Evolutionary conservation across 2,113 vertebrate species (phyloP), one percentile per base, ranked within the genome.

Genomic region (Salvelinus alpinus): DNA sequence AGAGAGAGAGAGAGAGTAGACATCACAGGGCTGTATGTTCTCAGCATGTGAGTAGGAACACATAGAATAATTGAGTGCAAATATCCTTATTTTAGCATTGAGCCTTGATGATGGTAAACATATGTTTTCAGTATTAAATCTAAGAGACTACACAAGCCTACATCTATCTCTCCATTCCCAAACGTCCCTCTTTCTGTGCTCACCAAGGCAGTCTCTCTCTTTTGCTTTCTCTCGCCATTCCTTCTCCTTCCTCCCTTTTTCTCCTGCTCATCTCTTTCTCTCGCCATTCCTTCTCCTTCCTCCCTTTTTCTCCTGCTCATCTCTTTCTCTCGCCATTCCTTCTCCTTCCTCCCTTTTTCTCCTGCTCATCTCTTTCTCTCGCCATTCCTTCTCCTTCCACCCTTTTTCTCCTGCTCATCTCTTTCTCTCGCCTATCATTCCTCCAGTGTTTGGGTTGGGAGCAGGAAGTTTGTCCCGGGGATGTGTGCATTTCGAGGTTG

Each of bases 51-150:
- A 54, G 16, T 59, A 73, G 57, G 66, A 70, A 22, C 71, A 76
- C 48, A 81, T 66, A 79, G 66, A 72, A 78, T 85, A 85, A 85
- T 82, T 86, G 77, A 12, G 22, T 47, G 16, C 64, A 76, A 78
- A 73, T 68, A 69, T 76, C 76, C 73, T 70, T 78, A 31, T 64
- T 66, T 29, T 60, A 27, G 11, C 22, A 27, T 22, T 44, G 8
- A 18, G 51, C 51, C 51, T 44, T 44, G 38, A 2, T 44, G 9
- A 44, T 11, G 38, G 51, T 5, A 54, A 54, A 14, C 0, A 54
- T 18, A 18, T 18, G 3, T 13, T 54, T 51, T 2, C 48, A 51
- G 12, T 13, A 51, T 16, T 51, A 51, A 2, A 51, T 51, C 48
- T 12, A 8, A 16, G 4, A 51, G 48, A 14, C 48, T 51, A 51